Evolutionary conservation across 2,888 invertebrate genomes (phyloP).

Genomic region (Platynereis dumerilii): DNA sequence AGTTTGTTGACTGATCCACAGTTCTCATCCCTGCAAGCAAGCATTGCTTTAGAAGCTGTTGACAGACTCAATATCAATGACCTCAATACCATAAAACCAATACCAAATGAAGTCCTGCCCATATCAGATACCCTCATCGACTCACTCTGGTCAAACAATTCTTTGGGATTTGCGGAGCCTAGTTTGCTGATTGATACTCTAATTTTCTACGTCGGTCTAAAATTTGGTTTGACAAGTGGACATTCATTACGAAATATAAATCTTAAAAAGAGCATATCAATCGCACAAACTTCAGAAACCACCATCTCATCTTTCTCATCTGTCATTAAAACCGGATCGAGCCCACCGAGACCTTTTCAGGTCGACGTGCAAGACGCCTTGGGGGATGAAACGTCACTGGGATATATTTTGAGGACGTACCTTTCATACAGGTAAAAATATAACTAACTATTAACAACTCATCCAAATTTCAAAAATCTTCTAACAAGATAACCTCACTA

Average conservation of each 20-base stretch:
- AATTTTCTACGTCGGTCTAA: background rate
- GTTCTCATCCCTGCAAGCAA: background rate
- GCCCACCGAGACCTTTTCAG: too few relatives aligned
- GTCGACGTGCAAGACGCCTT: too few relatives aligned
- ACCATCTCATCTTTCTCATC: too few relatives aligned
- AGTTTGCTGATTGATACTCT: background rate
- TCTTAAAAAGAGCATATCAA: too few relatives aligned
- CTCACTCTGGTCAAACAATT: background rate
- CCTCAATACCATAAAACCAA: background rate
- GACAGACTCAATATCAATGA: background rate
- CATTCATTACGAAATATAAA: background rate
- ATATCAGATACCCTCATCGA: background rate
- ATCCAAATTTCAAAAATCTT: too few relatives aligned
- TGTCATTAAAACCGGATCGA: too few relatives aligned
- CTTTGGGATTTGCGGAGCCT: background rate
- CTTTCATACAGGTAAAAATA: too few relatives aligned
- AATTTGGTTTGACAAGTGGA: slow-evolving; percentile 3
- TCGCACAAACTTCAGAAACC: too few relatives aligned
- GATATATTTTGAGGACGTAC: too few relatives aligned
- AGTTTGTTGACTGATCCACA: slow-evolving; percentile 3
- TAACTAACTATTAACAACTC: too few relatives aligned
- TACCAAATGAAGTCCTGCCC: background rate
- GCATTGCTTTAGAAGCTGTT: slow-evolving; percentile 6
- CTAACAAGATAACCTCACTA: too few relatives aligned
- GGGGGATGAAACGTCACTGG: too few relatives aligned